These are phyloP conservation scores for Cavia aperea DNA, from an alignment of 2,113 vertebrate species.

Conservation along the genomic window DNA sequence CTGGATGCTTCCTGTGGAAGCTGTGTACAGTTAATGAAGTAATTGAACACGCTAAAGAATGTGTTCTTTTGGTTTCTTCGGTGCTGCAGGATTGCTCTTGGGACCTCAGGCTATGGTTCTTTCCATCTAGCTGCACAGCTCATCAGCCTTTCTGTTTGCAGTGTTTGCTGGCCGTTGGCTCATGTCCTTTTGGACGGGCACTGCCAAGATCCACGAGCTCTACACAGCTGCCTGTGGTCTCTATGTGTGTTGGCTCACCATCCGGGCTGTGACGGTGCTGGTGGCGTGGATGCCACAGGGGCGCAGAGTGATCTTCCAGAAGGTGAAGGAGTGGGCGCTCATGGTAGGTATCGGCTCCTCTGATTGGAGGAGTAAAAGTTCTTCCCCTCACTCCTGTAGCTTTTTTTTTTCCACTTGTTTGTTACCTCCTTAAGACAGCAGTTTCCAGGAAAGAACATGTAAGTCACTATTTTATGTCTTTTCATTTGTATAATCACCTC, in stretches of 20 bases:
- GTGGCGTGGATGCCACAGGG: slow-evolving; percentile 99
- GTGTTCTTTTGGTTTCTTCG: neutral
- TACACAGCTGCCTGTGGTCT: slow-evolving; percentile 98
- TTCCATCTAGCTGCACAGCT: slow-evolving; percentile 8
- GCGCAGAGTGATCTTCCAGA: slow-evolving; percentile 92
- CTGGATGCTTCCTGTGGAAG: neutral
- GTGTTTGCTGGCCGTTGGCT: slow-evolving; percentile 97
- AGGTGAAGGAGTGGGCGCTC: slow-evolving; percentile 97
- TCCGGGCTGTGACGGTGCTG: slow-evolving; percentile 91
- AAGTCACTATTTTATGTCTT: neutral
- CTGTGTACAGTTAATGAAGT: neutral
- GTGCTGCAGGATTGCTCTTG: neutral
- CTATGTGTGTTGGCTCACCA: slow-evolving; percentile 96
- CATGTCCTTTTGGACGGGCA: slow-evolving; percentile 99
- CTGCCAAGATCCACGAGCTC: slow-evolving; percentile 95
- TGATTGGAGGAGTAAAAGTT: neutral
- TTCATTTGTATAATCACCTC: neutral
- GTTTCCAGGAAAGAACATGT: neutral
- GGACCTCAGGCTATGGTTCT: neutral
- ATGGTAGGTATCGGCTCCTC: slow-evolving; percentile 81
- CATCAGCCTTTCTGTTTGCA: slow-evolving; percentile 74
- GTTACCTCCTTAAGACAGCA: neutral
- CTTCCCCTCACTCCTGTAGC: neutral
- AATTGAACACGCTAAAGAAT: neutral
- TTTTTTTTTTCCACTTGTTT: neutral